Base-by-base conservation (phyloP, 2,797 vertebrate genomes). In the Loris lydekkerianus region DNA sequence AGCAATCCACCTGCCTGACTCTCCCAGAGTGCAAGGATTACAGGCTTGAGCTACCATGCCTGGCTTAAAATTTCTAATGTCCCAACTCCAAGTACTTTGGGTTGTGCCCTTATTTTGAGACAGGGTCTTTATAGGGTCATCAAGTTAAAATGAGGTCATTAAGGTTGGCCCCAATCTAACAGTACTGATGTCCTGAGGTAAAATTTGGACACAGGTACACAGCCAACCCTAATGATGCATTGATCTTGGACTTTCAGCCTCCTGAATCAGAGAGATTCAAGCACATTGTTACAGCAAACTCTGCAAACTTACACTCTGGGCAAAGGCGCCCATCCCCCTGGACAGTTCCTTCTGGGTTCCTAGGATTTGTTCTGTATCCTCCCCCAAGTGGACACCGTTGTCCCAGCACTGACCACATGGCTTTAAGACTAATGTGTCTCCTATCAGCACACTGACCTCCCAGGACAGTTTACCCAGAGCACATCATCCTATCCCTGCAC, bases 401-500 rank as follows among this genome's bases (percentile, higher is more conserved):
- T 76, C 82, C 49, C 49, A 40, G 61, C 17, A 2, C 69, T 23
- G 84, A 61, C 63, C 73, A 58, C 21, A n/a, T 1, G 4, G 56
- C 15, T 0, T 10, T 31, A 83, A 75, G 53, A 29, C 21, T 29
- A 27, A 3, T 56, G 10, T 40, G 40, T 40, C 40, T 65, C 37
- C 60, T 37, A 49, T 31, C 23, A 46, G 89, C 27, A 25, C 84
- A 21, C 58, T 3, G 78, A 60, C 20, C 46, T 31, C 31, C 46
- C 37, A 14, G 29, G 34, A 46, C 29, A 29, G 37, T 46, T 9
- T 9, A 29, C 43, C 25, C 2, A 21, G 49, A 86, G 23, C 7
- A 0, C 0, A 1, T 67, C 77, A 29, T 37, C 9, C 13, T 31
- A 9, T 93, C 11, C 0, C 77, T 6, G 14, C 15, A 29, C 11